Evolutionary conservation across 2,888 invertebrate genomes (phyloP).

Genomic region (Andrena chrysosceles): DNA sequence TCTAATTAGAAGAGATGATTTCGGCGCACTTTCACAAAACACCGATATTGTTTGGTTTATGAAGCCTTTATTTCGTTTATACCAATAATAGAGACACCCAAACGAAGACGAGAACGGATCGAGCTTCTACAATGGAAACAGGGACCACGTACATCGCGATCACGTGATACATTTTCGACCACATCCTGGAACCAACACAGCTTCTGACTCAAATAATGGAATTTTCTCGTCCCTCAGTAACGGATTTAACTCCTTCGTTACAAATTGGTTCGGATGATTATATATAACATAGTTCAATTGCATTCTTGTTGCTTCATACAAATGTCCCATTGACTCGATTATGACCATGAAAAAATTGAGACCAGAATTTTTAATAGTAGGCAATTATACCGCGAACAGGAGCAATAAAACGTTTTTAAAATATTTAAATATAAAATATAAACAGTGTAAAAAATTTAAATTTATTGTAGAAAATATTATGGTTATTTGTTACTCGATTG

Average conservation of each 20-base stretch:
- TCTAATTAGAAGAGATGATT: no score
- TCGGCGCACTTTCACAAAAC: no score
- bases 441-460: not conserved
- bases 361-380: not conserved
- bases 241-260: constrained; percentile 92
- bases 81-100: constrained; percentile 64
- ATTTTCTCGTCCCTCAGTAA: constrained; percentile 92
- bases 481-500: constrained; percentile 18
- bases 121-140: constrained; percentile 74
- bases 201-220: constrained; percentile 84
- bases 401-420: constrained; percentile 7
- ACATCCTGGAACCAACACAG: constrained; percentile 78
- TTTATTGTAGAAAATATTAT: constrained; percentile 21
- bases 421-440: constrained; percentile 14
- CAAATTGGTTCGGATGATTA: constrained; percentile 90
- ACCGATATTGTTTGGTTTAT: not conserved
- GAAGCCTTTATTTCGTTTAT: constrained; percentile 9
- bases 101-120: constrained; percentile 70
- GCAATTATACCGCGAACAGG: not conserved
- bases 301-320: constrained; percentile 14
- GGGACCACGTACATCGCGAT: constrained; percentile 79
- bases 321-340: constrained; percentile 6
- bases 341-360: constrained; percentile 5
- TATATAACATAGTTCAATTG: constrained; percentile 10
- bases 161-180: constrained; percentile 80